Percentiles rank a stretch among this genome's conserved stretches.
Conservation (phyloP, 2,888 invertebrate species). For the Pheosia tremula region DNA sequence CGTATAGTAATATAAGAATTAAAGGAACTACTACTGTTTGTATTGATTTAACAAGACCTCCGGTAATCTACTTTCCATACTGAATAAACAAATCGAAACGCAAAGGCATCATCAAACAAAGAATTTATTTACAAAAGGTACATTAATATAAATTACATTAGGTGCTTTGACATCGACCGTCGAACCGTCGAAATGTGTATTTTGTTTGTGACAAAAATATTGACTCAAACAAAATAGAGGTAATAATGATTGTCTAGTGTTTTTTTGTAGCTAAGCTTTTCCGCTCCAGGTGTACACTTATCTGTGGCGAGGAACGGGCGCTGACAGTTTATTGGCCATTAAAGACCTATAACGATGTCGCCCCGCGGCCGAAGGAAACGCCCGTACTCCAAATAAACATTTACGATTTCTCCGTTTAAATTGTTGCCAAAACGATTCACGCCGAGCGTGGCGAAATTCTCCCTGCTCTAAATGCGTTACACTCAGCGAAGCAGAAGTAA, state of each 20-base stretch:
- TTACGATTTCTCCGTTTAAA: slow-evolving; percentile 77
- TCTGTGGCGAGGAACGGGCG: slow-evolving; percentile 63
- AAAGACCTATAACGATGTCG: slow-evolving; percentile 77
- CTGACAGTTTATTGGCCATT: slow-evolving; percentile 81
- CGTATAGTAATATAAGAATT: not conserved
- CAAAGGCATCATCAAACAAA: slow-evolving; percentile 1
- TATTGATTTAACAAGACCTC: not conserved
- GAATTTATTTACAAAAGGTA: slow-evolving; percentile 3
- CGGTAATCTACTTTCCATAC: not conserved
- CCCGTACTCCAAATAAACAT: slow-evolving; percentile 77
- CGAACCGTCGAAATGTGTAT: not conserved
- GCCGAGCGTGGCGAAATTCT: slow-evolving; percentile 62
- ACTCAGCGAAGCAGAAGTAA: slow-evolving; percentile 76
- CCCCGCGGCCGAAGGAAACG: slow-evolving; percentile 66
- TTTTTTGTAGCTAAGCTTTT: slow-evolving; percentile 30
- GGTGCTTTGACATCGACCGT: slow-evolving; percentile 7
- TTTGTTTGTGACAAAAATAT: not conserved
- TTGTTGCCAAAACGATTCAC: slow-evolving; percentile 79
- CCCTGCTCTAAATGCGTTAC: slow-evolving; percentile 71
- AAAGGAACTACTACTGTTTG: not conserved
- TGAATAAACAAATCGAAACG: not conserved
- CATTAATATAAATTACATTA: slow-evolving; percentile 3
- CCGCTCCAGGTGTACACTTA: slow-evolving; percentile 69
- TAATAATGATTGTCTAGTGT: slow-evolving; percentile 20
- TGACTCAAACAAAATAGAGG: slow-evolving; percentile 12